Percentiles rank a stretch among this genome's conserved stretches.
phyloP scores from a whole-genome alignment of 37 sponge, comb jelly and placozoan genomes.

The Beroe ovata region DNA sequence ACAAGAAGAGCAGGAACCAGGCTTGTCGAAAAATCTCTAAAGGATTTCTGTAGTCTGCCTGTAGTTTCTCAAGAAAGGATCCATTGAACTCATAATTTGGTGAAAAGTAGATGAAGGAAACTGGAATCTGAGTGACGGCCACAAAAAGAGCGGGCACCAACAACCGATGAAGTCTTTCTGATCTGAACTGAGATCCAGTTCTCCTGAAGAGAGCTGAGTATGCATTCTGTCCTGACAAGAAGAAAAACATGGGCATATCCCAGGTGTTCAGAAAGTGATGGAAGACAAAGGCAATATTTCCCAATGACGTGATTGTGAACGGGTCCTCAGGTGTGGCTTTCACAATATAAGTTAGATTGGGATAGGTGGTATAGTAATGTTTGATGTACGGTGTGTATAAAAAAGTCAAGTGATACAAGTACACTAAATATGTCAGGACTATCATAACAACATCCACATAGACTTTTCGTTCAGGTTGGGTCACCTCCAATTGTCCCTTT shows the following conservation, averaged over 20 bases:
- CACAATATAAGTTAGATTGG: neutral
- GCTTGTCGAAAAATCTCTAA: neutral
- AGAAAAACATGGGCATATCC: neutral
- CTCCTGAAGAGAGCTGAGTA: slow-evolving; percentile 31
- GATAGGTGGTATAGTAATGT: neutral
- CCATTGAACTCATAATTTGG: neutral
- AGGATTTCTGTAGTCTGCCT: neutral
- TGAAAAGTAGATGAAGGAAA: neutral
- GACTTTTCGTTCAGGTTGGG: neutral
- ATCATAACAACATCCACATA: neutral
- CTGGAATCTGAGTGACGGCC: neutral
- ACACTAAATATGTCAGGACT: neutral
- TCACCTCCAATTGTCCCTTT: neutral
- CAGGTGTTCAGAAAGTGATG: neutral
- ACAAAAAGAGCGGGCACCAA: neutral
- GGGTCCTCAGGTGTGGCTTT: neutral
- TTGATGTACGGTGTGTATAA: neutral
- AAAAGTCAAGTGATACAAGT: neutral
- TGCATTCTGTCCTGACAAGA: neutral
- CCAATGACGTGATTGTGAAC: neutral
- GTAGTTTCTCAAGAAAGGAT: neutral
- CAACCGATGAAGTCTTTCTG: neutral
- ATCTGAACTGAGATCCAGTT: neutral
- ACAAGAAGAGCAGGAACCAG: neutral
- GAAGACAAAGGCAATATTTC: neutral